Conservation (phyloP, 2,797 vertebrate species). For the Microctenopoma lineatum region DNA sequence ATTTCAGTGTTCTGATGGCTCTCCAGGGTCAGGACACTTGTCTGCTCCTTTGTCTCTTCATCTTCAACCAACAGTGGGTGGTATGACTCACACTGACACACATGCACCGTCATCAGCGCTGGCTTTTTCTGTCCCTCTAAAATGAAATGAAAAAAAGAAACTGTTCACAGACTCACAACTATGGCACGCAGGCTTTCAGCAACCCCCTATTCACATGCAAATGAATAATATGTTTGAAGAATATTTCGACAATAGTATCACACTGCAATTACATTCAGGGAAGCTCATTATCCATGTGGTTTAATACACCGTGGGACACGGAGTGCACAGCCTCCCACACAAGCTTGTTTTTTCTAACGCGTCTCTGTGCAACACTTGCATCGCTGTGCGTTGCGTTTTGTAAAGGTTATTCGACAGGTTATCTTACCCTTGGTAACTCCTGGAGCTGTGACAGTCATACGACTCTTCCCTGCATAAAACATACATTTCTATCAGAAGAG, state of each 20-base stretch:
- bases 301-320: slow-evolving; percentile 11
- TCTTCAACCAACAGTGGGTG: slow-evolving; percentile 52
- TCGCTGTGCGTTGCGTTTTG: slow-evolving; percentile 20
- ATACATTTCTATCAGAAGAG: too few species aligned
- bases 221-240: slow-evolving; percentile 31
- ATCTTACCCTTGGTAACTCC: neutral
- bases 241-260: slow-evolving; percentile 21
- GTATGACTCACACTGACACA: slow-evolving; percentile 61
- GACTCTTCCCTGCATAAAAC: too few species aligned
- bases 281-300: slow-evolving; percentile 27
- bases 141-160: neutral
- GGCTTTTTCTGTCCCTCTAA: slow-evolving; percentile 27
- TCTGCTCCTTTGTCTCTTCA: slow-evolving; percentile 64
- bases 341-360: slow-evolving; percentile 33
- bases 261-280: slow-evolving; percentile 19
- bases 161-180: slow-evolving; percentile 20
- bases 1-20: slow-evolving; percentile 59
- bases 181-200: slow-evolving; percentile 7
- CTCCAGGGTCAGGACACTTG: slow-evolving; percentile 56
- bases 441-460: neutral
- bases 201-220: slow-evolving; percentile 44
- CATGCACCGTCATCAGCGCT: slow-evolving; percentile 33
- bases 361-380: slow-evolving; percentile 16
- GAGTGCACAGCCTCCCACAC: slow-evolving; percentile 8
- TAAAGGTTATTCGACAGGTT: slow-evolving; percentile 6